Percentiles rank a stretch among this genome's conserved stretches.
Evolutionary conservation across 2,888 invertebrate species (phyloP).

Genomic region (Pseudococcus jackbeardsleyi): DNA sequence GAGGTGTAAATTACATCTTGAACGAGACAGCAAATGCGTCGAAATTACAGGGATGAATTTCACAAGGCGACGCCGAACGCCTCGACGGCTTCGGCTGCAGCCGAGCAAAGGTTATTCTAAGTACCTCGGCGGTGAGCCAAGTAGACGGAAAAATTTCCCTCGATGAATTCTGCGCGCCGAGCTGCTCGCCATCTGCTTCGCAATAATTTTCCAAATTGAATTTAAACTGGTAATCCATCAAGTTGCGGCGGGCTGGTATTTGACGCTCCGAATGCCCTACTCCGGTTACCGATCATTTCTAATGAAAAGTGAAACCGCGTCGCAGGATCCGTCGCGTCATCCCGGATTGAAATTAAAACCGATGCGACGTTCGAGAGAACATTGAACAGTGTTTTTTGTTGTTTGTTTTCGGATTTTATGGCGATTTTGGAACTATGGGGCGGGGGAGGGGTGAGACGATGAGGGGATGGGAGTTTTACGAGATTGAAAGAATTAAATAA

Average conservation of each 20-base stretch:
- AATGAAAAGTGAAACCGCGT: background rate
- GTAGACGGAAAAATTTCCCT: background rate
- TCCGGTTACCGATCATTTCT: conserved; percentile 7
- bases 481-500: no score
- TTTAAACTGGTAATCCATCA: conserved; percentile 12
- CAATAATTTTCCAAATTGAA: conserved; percentile 1
- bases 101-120: background rate
- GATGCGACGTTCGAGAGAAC: background rate
- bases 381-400: background rate
- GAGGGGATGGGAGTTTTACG: no score
- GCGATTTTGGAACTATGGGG: background rate
- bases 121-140: background rate
- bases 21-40: background rate
- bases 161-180: background rate
- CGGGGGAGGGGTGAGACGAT: background rate
- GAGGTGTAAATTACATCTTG: conserved; percentile 9
- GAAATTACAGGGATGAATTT: background rate
- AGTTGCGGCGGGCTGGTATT: background rate
- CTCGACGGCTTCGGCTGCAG: no score
- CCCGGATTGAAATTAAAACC: background rate
- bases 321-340: background rate
- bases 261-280: background rate
- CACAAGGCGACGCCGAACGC: background rate
- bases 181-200: background rate
- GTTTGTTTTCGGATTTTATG: background rate